These are phyloP conservation scores for Lasioglossum calceatum DNA, from an alignment of 2,888 invertebrate species.

Conservation along the genomic window DNA sequence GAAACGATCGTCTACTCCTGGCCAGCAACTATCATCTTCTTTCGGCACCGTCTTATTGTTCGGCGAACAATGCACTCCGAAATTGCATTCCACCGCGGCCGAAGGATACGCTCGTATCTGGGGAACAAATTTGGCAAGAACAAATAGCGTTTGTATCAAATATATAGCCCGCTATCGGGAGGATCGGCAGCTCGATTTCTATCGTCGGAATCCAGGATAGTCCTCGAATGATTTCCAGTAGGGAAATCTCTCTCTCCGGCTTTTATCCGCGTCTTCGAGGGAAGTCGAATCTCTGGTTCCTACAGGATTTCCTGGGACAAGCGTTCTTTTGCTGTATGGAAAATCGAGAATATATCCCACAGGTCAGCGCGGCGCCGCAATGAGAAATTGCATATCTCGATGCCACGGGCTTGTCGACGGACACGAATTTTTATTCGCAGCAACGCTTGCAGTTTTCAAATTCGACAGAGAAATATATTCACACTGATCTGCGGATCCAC, in stretches of 20 bases:
- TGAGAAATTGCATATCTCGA: slow-evolving; percentile 45
- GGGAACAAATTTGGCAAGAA: slow-evolving; percentile 53
- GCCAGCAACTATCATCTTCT: background rate
- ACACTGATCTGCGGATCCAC: background rate
- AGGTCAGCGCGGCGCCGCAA: slow-evolving; percentile 26
- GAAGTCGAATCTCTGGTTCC: slow-evolving; percentile 48
- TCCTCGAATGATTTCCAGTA: slow-evolving; percentile 49
- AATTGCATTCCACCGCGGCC: slow-evolving; percentile 31
- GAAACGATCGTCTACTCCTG: background rate
- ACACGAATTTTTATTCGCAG: slow-evolving; percentile 13
- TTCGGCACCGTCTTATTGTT: background rate
- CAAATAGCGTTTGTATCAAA: slow-evolving; percentile 56
- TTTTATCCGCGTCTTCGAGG: slow-evolving; percentile 40
- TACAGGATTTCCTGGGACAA: slow-evolving; percentile 55
- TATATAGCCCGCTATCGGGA: slow-evolving; percentile 30
- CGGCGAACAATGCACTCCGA: slow-evolving; percentile 14
- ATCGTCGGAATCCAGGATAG: slow-evolving; percentile 39
- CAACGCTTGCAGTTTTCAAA: slow-evolving; percentile 5
- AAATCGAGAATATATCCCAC: slow-evolving; percentile 55
- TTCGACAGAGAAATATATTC: background rate
- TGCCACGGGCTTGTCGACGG: slow-evolving; percentile 11
- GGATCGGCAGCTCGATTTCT: slow-evolving; percentile 24
- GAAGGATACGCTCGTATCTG: slow-evolving; percentile 32
- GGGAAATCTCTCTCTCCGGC: slow-evolving; percentile 48
- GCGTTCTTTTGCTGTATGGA: slow-evolving; percentile 33